Percentiles rank a stretch among this genome's conserved stretches.
These are phyloP conservation scores for Pimpla rufipes DNA, from an alignment of 2,888 invertebrate species.

Conservation along the genomic window DNA sequence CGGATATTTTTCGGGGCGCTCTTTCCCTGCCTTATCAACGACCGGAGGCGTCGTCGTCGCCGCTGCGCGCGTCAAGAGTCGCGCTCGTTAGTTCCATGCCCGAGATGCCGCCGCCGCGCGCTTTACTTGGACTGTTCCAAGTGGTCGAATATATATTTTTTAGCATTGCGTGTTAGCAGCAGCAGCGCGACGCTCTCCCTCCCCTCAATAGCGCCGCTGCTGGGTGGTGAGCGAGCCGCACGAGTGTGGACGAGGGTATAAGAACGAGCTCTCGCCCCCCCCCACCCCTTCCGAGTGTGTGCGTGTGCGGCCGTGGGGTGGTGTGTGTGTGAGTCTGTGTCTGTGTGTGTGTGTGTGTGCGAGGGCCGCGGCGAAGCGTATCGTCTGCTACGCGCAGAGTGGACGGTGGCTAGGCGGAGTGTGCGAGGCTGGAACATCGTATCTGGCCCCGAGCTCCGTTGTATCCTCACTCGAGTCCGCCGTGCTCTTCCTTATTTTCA, in stretches of 20 bases:
- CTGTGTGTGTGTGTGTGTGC: constrained; percentile 28
- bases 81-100: constrained; percentile 26
- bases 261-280: too few species aligned
- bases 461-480: constrained; percentile 18
- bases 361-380: constrained; percentile 65
- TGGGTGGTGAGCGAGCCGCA: not conserved
- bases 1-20: too few species aligned
- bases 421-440: constrained; percentile 61
- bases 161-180: not conserved
- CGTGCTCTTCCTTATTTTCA: constrained; percentile 23
- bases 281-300: too few species aligned
- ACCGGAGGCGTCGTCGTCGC: constrained; percentile 11
- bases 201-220: not conserved
- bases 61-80: too few species aligned
- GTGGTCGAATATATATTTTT: not conserved
- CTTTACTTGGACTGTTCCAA: constrained; percentile 51
- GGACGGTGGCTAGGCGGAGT: constrained; percentile 65
- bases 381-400: constrained; percentile 69
- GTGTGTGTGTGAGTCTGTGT: not conserved
- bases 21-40: constrained; percentile 44
- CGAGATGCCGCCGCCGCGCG: constrained; percentile 20
- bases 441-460: constrained; percentile 54
- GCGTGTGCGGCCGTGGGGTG: not conserved
- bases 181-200: not conserved
- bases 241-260: too few species aligned